phyloP scores from a whole-genome alignment of 2,888 invertebrate species.

The Periphyllus acericola region DNA sequence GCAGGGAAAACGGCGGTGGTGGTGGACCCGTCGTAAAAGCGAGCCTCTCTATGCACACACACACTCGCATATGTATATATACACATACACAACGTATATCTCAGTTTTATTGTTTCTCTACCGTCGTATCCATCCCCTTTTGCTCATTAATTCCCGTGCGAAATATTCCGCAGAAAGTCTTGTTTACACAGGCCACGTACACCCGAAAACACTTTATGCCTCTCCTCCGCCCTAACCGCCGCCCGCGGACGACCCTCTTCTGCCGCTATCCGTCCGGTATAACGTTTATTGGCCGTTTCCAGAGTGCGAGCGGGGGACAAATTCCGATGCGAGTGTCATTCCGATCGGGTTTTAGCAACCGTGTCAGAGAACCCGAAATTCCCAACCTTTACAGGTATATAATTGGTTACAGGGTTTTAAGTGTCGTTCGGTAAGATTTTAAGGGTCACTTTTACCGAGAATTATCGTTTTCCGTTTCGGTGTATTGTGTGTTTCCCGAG shows the following conservation, averaged over 20 bases:
- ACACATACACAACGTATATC: slow-evolving; percentile 20
- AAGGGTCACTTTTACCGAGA: slow-evolving; percentile 5
- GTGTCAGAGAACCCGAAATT: slow-evolving; percentile 49
- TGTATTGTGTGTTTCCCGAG: not conserved
- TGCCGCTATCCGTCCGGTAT: slow-evolving; percentile 1
- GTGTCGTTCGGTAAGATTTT: slow-evolving; percentile 20
- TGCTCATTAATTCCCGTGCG: slow-evolving; percentile 58
- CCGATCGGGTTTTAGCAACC: slow-evolving; percentile 46
- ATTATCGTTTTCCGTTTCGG: not conserved
- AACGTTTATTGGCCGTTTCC: slow-evolving; percentile 46
- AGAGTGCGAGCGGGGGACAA: not conserved
- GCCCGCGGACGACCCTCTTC: slow-evolving; percentile 3
- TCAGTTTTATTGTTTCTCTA: slow-evolving; percentile 59
- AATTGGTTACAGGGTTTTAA: not conserved
- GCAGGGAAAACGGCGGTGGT: slow-evolving; percentile 19
- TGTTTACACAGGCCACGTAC: slow-evolving; percentile 60
- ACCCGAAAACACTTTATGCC: slow-evolving; percentile 56
- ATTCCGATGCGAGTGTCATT: slow-evolving; percentile 44
- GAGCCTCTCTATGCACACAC: slow-evolving; percentile 4
- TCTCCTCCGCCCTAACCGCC: not conserved
- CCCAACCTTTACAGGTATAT: slow-evolving; percentile 23
- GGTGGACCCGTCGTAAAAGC: slow-evolving; percentile 49
- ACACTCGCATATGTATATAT: not conserved
- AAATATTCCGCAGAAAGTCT: slow-evolving; percentile 59
- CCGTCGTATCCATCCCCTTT: slow-evolving; percentile 26